Evolutionary conservation across 1,140 invertebrate genomes (phyloP), one percentile per base, ranked within the genome.

Genomic region (Temnothorax curvispinosus): DNA sequence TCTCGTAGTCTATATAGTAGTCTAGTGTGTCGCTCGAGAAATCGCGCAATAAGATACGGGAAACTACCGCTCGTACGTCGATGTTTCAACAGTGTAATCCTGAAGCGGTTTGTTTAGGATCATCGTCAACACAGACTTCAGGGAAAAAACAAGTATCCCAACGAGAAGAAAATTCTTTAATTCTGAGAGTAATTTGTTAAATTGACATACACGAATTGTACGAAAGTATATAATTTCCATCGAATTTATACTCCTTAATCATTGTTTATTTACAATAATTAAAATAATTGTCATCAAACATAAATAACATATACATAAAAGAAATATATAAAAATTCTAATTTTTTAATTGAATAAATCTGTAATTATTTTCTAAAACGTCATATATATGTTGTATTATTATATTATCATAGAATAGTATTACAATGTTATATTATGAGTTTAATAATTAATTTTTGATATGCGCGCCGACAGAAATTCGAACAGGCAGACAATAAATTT

Each of bases 21-120:
- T 27, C 38, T 0, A 82, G 54, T 54, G 52, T 38, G 41, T 74
- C 18, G n/a, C 21, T 75, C 13, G 54, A 38, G 41, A 8, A 60
- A 35, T 35, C 13, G 69, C 1, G 18, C 41, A 54, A 84, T 84
- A 84, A 84, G 80, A 82, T 72, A 69, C 47, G 47, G 58, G 64
- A 81, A 58, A 71, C 58, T 58, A 44, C 13, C 15, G 3, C 27
- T 50, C 27, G 27, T 54, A 71, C 9, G 32, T 80, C 32, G 64
- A 69, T 41, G 77, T 9, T 71, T n/a, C 50, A 82, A 41, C 50
- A 47, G 15, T 81, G 54, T 80, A 50, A 50, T 84, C 13, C n/a
- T 27, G 4, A 21, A 71, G 21, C 38, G n/a, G 11, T 56, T 21
- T 69, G 50, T 81, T 64, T 18, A 56, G 13, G 2, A 54, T 65